These are phyloP conservation scores for Odontamblyopus lacepedii DNA, from an alignment of 2,797 vertebrate genomes.

Conservation along the genomic window DNA sequence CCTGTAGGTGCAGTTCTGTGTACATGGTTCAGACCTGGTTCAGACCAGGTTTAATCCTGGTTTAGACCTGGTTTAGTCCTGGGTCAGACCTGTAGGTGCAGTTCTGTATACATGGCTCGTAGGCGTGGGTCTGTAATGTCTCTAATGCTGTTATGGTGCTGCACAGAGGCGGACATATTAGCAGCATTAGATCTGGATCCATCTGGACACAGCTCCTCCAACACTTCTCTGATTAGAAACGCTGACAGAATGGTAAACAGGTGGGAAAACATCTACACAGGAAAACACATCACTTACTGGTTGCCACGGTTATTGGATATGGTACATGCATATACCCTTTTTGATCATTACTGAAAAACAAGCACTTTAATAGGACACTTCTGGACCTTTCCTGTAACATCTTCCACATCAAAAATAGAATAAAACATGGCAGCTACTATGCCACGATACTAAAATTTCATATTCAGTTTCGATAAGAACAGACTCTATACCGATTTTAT, in stretches of 20 bases:
- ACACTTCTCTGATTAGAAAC: conserved; percentile 54
- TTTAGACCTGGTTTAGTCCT: background rate
- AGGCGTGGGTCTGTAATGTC: background rate
- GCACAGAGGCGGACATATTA: conserved; percentile 41
- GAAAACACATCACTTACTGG: too few species aligned
- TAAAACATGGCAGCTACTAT: too few species aligned
- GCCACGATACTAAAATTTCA: too few species aligned
- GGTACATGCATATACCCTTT: too few species aligned
- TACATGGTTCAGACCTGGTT: background rate
- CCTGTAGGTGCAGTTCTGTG: background rate
- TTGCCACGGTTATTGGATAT: too few species aligned
- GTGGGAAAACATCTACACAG: too few species aligned
- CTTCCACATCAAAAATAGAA: too few species aligned
- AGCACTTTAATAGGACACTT: too few species aligned
- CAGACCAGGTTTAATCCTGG: background rate
- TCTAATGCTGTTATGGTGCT: conserved; percentile 18
- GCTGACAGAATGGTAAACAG: conserved; percentile 4
- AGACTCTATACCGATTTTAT: too few species aligned
- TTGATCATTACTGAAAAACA: too few species aligned
- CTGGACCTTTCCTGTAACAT: too few species aligned
- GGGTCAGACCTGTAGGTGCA: background rate
- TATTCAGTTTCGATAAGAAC: too few species aligned
- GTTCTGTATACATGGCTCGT: background rate
- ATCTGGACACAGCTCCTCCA: conserved; percentile 43
- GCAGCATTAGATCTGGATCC: conserved; percentile 57